Evolutionary conservation across 2,113 vertebrate genomes (phyloP).

Genomic region (Peromyscus leucopus): DNA sequence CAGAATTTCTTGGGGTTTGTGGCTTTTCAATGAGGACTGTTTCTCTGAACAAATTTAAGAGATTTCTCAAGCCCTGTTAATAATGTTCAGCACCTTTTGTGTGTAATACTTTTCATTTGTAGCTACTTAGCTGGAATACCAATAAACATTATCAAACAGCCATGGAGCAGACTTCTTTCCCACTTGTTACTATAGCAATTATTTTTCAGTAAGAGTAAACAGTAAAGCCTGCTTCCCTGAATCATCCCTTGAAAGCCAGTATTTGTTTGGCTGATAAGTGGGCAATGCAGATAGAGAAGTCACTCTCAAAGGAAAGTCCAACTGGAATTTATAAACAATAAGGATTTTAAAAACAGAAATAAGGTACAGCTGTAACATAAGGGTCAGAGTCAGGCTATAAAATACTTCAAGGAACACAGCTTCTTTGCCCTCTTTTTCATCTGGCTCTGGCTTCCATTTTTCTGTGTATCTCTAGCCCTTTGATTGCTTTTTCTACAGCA

Average conservation of each 20-base stretch:
- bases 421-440: background rate
- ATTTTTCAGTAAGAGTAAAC: background rate
- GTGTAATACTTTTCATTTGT: background rate
- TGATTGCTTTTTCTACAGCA: background rate
- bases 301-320: slow-evolving; percentile 48
- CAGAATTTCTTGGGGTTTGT: background rate
- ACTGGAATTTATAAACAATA: background rate
- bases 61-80: background rate
- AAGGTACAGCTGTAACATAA: background rate
- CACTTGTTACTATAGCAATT: slow-evolving; percentile 11
- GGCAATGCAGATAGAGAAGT: background rate
- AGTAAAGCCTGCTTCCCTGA: background rate
- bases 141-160: background rate
- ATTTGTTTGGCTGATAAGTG: background rate
- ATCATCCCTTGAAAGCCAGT: background rate
- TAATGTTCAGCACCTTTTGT: slow-evolving; percentile 22
- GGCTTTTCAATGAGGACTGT: background rate
- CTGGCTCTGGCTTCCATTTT: background rate
- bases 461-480: background rate
- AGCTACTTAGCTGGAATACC: slow-evolving; percentile 23
- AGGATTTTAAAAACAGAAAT: background rate
- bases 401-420: background rate
- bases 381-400: background rate
- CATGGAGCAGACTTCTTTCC: background rate
- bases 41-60: background rate